Evolutionary conservation across 2,113 vertebrate species (phyloP).

Genomic region (Gobio gobio): DNA sequence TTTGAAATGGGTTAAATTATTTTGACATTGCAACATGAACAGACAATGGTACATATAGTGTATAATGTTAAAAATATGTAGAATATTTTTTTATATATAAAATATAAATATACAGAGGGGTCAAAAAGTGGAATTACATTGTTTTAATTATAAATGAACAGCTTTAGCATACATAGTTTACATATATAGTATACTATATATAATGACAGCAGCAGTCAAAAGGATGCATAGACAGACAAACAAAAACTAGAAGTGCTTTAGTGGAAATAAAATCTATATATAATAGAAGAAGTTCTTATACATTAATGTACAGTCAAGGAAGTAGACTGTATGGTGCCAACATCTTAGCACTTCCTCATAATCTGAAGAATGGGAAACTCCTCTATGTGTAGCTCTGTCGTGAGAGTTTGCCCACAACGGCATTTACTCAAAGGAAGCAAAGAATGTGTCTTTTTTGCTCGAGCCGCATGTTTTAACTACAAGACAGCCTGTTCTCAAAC

Average conservation of each 20-base stretch:
- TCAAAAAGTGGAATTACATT: background rate
- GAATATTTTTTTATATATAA: no score
- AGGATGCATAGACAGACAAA: no score
- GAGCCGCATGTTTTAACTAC: constrained; percentile 21
- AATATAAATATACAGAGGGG: background rate
- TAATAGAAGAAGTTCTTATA: no score
- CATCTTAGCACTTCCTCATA: constrained; percentile 12
- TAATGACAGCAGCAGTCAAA: no score
- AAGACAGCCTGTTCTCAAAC: constrained; percentile 24
- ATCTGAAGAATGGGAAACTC: constrained; percentile 1
- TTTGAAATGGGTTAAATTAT: background rate
- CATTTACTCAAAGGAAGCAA: constrained; percentile 41
- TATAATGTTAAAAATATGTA: background rate
- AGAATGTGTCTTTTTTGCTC: constrained; percentile 34
- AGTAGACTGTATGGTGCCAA: background rate
- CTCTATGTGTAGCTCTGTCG: background rate
- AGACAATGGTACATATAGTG: background rate
- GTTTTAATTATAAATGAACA: background rate
- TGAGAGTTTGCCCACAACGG: constrained; percentile 12
- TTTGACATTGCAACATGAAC: background rate
- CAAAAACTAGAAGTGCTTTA: no score
- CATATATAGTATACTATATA: no score
- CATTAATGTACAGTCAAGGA: background rate
- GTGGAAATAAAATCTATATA: no score
- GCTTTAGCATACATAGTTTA: background rate